Conservation (phyloP, 2,888 invertebrate species). For the Hedya salicella region DNA sequence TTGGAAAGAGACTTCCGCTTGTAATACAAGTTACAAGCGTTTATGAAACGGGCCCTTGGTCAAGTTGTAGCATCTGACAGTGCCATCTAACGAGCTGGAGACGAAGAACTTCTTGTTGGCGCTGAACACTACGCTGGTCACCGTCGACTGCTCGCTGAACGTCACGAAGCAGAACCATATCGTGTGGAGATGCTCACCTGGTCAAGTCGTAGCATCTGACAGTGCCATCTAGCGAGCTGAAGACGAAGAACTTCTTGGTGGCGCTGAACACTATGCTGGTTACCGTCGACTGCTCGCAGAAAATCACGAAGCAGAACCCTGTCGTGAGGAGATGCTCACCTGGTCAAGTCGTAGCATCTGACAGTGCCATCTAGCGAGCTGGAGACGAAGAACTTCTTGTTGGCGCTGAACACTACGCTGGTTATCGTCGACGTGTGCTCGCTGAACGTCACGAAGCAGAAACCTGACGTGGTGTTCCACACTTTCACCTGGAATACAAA, state of each 20-base stretch:
- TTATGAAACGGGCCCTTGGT: no score
- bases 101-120: constrained; percentile 96
- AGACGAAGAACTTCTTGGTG: constrained; percentile 96
- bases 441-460: constrained; percentile 97
- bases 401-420: constrained; percentile 93
- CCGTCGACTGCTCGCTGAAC: constrained; percentile 95
- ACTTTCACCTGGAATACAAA: constrained; percentile 93
- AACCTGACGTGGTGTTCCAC: constrained; percentile 96
- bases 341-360: constrained; percentile 95
- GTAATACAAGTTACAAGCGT: no score
- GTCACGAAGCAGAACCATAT: constrained; percentile 98
- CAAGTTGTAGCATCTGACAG: constrained; percentile 97
- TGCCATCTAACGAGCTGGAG: constrained; percentile 98
- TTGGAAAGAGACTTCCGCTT: no score
- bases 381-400: constrained; percentile 96
- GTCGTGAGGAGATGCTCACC: constrained; percentile 87
- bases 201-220: constrained; percentile 97
- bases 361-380: constrained; percentile 99
- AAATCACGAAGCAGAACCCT: constrained; percentile 98
- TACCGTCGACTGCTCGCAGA: constrained; percentile 95
- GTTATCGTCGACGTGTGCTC: constrained; percentile 96
- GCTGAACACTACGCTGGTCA: constrained; percentile 94
- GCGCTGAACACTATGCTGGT: constrained; percentile 94
- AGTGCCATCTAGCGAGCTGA: constrained; percentile 98
- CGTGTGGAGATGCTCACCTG: no score